Evolutionary conservation across 2,113 vertebrate genomes (phyloP).

Genomic region (Colaptes auratus): DNA sequence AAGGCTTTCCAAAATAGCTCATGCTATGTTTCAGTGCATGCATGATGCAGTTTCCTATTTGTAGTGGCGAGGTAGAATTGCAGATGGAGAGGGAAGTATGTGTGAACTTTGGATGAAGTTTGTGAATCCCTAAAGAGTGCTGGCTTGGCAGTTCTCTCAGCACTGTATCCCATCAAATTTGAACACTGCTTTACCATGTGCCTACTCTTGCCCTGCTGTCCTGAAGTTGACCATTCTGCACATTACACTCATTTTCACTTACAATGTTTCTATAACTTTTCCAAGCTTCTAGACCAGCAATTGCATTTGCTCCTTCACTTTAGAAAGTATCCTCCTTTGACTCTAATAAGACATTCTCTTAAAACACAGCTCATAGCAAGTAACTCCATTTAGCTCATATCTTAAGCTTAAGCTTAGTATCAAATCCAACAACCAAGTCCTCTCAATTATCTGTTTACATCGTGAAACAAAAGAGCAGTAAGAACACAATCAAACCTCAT

Average conservation of each 20-base stretch:
- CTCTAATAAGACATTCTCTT: not conserved
- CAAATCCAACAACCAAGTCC: not conserved
- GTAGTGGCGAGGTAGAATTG: not conserved
- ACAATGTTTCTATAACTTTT: not conserved
- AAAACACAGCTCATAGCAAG: not conserved
- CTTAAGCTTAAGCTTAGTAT: not conserved
- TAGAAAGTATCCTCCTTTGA: not conserved
- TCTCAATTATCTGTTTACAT: not conserved
- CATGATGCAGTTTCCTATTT: not conserved
- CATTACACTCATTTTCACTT: not conserved
- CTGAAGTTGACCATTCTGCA: not conserved
- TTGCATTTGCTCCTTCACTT: not conserved
- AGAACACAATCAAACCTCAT: not conserved
- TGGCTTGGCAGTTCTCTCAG: not conserved
- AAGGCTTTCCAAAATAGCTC: not conserved
- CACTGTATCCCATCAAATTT: not conserved
- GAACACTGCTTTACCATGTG: not conserved
- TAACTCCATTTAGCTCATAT: not conserved
- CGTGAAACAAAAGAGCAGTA: not conserved
- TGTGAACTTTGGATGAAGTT: not conserved
- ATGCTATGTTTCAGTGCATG: not conserved
- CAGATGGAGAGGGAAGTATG: not conserved
- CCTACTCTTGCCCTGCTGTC: not conserved
- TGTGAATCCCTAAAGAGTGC: not conserved
- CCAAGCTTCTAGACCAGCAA: not conserved